Evolutionary conservation across 1,140 invertebrate genomes (phyloP).

Genomic region (Ctenoplectra terminalis): DNA sequence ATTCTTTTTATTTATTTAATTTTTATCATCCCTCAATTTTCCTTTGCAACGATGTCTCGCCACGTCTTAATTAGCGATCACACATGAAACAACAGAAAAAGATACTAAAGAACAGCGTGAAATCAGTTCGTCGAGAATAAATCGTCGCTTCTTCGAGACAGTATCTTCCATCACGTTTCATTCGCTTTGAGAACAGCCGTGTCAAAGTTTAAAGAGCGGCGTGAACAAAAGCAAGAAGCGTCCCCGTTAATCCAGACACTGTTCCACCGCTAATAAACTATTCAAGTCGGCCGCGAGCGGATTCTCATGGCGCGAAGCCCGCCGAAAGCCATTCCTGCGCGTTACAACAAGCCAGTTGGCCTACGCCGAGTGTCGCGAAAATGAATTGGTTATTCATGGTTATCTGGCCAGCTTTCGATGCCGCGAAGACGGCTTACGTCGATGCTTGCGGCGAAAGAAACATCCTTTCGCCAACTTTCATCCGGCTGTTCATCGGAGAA

Average conservation of each 20-base stretch:
- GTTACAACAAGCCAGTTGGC: not conserved
- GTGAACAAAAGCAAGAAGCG: not conserved
- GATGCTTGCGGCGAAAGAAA: constrained; percentile 1
- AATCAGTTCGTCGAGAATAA: not conserved
- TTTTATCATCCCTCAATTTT: too few species aligned
- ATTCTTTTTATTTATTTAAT: too few species aligned
- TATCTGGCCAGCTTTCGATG: constrained; percentile 18
- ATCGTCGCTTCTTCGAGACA: not conserved
- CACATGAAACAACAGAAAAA: too few species aligned
- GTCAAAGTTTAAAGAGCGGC: not conserved
- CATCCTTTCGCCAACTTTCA: not conserved
- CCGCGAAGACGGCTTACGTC: constrained; percentile 2
- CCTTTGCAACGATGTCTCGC: too few species aligned
- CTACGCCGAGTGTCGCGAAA: not conserved
- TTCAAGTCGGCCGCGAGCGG: not conserved
- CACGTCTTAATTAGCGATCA: too few species aligned
- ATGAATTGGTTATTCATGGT: constrained; percentile 48
- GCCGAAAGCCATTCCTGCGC: not conserved
- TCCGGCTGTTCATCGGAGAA: not conserved
- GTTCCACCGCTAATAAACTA: constrained; percentile 13
- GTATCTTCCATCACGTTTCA: not conserved
- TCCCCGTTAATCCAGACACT: constrained; percentile 1
- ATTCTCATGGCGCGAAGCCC: not conserved
- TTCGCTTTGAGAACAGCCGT: not conserved
- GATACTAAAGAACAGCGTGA: not conserved